Percentiles rank a stretch among this genome's conserved stretches.
Conservation (phyloP, 2,113 vertebrate species). For the Poicephalus gulielmi region DNA sequence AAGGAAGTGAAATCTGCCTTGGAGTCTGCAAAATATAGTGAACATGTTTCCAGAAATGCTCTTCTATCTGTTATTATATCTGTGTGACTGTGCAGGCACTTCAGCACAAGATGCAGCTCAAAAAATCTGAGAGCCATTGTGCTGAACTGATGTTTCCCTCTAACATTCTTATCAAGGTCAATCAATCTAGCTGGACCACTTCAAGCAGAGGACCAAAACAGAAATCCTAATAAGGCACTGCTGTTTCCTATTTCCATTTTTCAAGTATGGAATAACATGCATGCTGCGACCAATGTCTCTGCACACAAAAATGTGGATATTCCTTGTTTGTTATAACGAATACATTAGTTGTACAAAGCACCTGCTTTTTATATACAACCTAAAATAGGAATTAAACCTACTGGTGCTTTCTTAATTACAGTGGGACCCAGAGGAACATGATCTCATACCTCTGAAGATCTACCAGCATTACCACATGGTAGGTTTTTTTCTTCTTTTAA, state of each 20-base stretch:
- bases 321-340: background rate
- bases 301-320: background rate
- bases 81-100: background rate
- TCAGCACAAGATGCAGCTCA: background rate
- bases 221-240: background rate
- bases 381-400: background rate
- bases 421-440: background rate
- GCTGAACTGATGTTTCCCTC: background rate
- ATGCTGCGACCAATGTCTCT: rapidly evolving
- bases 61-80: background rate
- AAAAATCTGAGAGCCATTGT: background rate
- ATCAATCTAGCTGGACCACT: background rate
- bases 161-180: background rate
- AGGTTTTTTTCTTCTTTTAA: background rate
- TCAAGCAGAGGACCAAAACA: background rate
- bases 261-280: background rate
- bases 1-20: background rate
- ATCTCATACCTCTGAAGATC: background rate
- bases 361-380: background rate
- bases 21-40: background rate
- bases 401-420: background rate
- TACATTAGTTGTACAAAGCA: background rate
- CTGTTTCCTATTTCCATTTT: background rate
- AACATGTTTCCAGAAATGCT: background rate
- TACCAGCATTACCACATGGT: background rate